Conservation (phyloP, 2,113 vertebrate genomes). For the Falco punctatus region DNA sequence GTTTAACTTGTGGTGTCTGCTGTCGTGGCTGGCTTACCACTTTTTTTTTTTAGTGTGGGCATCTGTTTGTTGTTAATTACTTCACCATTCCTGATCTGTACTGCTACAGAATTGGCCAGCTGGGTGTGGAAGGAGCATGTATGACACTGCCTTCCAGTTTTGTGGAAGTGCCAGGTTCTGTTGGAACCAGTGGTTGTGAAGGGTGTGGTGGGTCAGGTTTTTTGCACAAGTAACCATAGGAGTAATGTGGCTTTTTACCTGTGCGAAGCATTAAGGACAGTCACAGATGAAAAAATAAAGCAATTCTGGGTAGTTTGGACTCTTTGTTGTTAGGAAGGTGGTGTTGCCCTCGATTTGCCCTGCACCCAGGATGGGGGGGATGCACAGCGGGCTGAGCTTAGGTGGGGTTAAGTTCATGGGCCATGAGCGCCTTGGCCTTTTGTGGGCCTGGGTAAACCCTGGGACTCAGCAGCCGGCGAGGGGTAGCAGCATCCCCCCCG, state of each 20-base stretch:
- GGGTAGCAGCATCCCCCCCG: background rate
- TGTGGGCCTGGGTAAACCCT: accelerated
- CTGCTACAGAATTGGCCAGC: background rate
- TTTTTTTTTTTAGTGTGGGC: background rate
- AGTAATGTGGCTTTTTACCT: background rate
- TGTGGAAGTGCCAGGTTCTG: background rate
- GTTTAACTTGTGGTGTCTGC: background rate
- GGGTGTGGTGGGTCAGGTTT: background rate
- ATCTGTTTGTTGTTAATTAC: background rate
- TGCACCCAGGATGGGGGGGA: accelerated
- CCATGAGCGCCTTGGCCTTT: accelerated
- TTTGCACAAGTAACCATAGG: accelerated
- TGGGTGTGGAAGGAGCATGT: background rate
- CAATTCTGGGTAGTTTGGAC: accelerated
- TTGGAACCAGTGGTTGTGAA: background rate
- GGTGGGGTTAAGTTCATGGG: too few relatives aligned
- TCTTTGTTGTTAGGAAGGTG: accelerated
- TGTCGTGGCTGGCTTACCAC: background rate
- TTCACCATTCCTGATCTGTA: background rate
- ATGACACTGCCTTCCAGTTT: background rate
- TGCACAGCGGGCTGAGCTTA: too few relatives aligned
- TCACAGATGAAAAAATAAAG: background rate
- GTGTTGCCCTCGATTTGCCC: background rate
- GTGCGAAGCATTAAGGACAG: background rate
- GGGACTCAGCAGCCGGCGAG: background rate